A percentile compares a stretch with the other conserved stretches of the same genome.
Conservation (phyloP, 2,888 invertebrate genomes). For the Nymphalis polychloros region DNA sequence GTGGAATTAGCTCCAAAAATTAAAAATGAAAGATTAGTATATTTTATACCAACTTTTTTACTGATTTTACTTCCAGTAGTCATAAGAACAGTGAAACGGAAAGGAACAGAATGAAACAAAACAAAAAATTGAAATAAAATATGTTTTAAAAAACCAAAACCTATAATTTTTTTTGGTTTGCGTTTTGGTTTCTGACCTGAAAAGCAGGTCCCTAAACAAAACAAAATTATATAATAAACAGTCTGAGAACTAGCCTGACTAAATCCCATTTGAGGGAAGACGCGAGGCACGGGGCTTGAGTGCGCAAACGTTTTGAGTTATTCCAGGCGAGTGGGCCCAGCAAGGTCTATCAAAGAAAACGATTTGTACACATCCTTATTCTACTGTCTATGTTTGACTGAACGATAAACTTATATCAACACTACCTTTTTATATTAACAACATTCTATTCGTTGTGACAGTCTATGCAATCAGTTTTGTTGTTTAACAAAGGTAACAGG, state of each 20-base stretch:
- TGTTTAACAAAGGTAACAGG: conserved; percentile 19
- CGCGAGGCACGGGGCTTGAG: conserved; percentile 45
- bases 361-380: conserved; percentile 65
- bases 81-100: too few species aligned
- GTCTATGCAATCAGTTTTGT: conserved; percentile 17
- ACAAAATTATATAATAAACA: conserved; percentile 51
- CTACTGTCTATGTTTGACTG: conserved; percentile 46
- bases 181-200: too few species aligned
- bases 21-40: too few species aligned
- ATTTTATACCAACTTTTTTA: too few species aligned
- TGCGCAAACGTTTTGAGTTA: conserved; percentile 65
- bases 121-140: too few species aligned
- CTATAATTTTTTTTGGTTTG: not conserved
- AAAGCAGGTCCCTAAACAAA: conserved; percentile 4
- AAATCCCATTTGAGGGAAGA: conserved; percentile 65
- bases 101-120: too few species aligned
- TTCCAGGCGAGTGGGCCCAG: conserved; percentile 61
- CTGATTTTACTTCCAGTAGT: too few species aligned
- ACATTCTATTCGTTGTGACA: conserved; percentile 18
- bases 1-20: too few species aligned
- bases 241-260: conserved; percentile 58
- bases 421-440: conserved; percentile 33
- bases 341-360: conserved; percentile 65
- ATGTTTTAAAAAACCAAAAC: too few species aligned
- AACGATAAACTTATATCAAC: conserved; percentile 43